Percentiles rank a stretch among this genome's conserved stretches.
phyloP scores from a whole-genome alignment of 2,888 invertebrate genomes.

The Cepaea hortensis region DNA sequence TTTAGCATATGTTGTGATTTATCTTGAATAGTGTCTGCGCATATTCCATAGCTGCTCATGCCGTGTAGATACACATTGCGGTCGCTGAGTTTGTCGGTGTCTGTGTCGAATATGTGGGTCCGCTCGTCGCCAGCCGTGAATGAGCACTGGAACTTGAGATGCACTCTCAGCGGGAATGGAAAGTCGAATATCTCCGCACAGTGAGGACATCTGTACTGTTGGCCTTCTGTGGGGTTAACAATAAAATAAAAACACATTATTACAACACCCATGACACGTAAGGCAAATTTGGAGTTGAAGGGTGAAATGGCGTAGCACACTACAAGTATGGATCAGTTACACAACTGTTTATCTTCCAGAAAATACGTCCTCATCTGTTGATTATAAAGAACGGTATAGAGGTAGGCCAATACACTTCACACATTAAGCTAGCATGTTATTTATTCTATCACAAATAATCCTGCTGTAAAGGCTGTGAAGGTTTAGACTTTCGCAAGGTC shows the following conservation, averaged over 20 bases:
- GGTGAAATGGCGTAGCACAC: neutral
- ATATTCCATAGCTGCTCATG: neutral
- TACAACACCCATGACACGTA: neutral
- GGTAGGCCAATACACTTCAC: too few species aligned
- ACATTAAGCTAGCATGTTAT: too few species aligned
- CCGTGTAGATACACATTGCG: neutral
- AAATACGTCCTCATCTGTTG: too few species aligned
- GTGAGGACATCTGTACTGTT: slow-evolving; percentile 61
- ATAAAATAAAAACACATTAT: neutral
- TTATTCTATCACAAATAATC: too few species aligned
- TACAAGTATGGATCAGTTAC: too few species aligned
- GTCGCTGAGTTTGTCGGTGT: neutral
- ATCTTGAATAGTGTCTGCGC: neutral
- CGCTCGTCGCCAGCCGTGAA: slow-evolving; percentile 35
- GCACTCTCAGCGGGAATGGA: slow-evolving; percentile 70
- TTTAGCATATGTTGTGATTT: slow-evolving; percentile 14
- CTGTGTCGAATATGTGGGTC: neutral
- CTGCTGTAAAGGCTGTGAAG: too few species aligned
- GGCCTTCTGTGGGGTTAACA: slow-evolving; percentile 54
- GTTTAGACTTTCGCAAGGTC: too few species aligned
- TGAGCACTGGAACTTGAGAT: slow-evolving; percentile 71
- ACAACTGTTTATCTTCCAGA: too few species aligned
- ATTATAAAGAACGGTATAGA: too few species aligned
- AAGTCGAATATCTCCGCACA: slow-evolving; percentile 71
- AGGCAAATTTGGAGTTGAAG: too few species aligned